Evolutionary conservation across 2,888 invertebrate species (phyloP).

Genomic region (Calephelis perditalis): DNA sequence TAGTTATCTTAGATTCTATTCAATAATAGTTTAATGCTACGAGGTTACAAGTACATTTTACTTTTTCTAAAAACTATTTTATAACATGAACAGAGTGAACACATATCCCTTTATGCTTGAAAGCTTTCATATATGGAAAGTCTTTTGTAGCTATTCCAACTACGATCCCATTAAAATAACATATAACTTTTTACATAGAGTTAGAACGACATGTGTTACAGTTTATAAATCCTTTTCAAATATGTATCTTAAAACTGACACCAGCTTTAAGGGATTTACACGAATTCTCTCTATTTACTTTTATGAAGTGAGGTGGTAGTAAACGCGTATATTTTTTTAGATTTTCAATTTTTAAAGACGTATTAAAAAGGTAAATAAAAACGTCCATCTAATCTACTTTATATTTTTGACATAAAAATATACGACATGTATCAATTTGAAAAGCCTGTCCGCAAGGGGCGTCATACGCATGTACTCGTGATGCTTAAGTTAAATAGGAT

Average conservation of each 20-base stretch:
- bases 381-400: too few species aligned
- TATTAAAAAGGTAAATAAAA: too few species aligned
- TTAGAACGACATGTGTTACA: not conserved
- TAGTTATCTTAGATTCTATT: too few species aligned
- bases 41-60: too few species aligned
- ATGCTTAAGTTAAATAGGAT: too few species aligned
- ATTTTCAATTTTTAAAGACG: too few species aligned
- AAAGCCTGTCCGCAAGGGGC: too few species aligned
- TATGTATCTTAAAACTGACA: constrained; percentile 10
- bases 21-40: too few species aligned
- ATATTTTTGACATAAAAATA: too few species aligned
- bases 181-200: not conserved
- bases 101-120: not conserved
- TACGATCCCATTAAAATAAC: constrained; percentile 3
- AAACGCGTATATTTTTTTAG: not conserved
- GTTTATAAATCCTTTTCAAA: constrained; percentile 10
- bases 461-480: too few species aligned
- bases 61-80: not conserved
- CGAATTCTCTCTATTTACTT: not conserved
- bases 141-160: not conserved
- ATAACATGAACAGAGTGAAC: not conserved
- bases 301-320: not conserved
- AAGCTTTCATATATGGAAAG: not conserved
- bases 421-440: too few species aligned
- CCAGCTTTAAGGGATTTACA: not conserved